Evolutionary conservation across 35 echinoderm and acorn worm genomes (phyloP).

Genomic region (Heliocidaris erythrogramma): DNA sequence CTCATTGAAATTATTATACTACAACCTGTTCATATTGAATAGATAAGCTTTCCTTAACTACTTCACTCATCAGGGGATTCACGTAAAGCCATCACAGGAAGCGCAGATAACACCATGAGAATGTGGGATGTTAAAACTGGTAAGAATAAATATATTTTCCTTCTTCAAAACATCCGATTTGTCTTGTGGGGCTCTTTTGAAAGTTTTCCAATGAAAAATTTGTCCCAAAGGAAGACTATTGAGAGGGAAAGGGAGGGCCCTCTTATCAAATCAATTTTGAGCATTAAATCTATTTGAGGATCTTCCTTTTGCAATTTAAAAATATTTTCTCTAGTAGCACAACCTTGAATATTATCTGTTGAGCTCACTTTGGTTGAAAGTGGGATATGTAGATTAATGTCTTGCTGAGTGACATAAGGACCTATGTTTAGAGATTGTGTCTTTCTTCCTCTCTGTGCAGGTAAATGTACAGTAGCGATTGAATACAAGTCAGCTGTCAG

Average conservation of each 20-base stretch:
- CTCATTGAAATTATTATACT: too few species aligned
- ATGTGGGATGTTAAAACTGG: conserved; percentile 95
- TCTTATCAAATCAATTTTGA: too few species aligned
- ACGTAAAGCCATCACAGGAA: conserved; percentile 80
- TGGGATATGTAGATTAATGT: background rate
- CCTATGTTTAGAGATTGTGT: background rate
- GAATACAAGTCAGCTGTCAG: conserved; percentile 87
- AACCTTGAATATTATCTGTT: too few species aligned
- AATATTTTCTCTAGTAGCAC: too few species aligned
- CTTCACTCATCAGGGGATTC: conserved; percentile 60
- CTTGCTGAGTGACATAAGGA: too few species aligned
- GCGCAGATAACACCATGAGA: conserved; percentile 76
- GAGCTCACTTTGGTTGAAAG: background rate
- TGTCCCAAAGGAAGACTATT: too few species aligned
- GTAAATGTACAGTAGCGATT: conserved; percentile 64
- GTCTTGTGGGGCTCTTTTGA: background rate
- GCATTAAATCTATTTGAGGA: too few species aligned
- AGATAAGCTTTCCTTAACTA: background rate
- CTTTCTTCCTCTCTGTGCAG: conserved; percentile 55
- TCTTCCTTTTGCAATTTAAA: too few species aligned
- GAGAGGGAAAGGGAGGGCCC: too few species aligned
- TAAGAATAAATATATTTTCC: conserved; percentile 17
- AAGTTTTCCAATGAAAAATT: too few species aligned
- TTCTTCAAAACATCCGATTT: background rate
- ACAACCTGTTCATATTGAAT: too few species aligned